Evolutionary conservation across 2,888 invertebrate species (phyloP), one percentile per base, ranked within the genome.

Genomic region (Orchestes rusci): DNA sequence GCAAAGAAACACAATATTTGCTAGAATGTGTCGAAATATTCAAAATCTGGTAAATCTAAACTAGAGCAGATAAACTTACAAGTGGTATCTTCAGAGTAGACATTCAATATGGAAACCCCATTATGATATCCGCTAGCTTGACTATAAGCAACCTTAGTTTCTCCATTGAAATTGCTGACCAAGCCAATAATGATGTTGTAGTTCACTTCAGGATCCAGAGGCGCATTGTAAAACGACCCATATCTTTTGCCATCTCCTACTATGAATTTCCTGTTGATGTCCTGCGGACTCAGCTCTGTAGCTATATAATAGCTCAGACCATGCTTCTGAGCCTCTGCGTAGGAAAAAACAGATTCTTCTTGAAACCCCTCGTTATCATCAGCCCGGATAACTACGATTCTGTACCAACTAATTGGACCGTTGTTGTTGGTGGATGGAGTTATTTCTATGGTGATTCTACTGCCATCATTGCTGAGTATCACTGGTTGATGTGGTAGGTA

Each of bases 271-370:
- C 75, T 72, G 31, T 76, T 69, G 7, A 80, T 74, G 49, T 79
- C 75, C 64, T 78, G 73, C 16, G 82, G 79, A 41, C 78, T 74
- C 47, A 93, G 68, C 65, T 89, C 85, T 1, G 87, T 92, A 4
- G 89, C 76, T 19, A 92, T 81, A 61, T 93, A 93, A 63, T 87
- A 91, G 2, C 81, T 79, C 3, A 81, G 64, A 1, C 81, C 83
- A 48, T 82, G 77, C 30, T 76, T 73, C 39, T 70, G 69, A 0
- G 92, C 82, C 56, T 76, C 75, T 43, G 78, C 68, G 67, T 79
- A 82, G 59, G 80, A 76, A n/a, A 75, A 75, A 12, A 82, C 71
- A 39, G 72, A 73, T 23, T 76, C 75, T 42, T 69, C 70, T 51
- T 76, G 79, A 59, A 79, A 82, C 15, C 74, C 77, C 64, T 76